A percentile compares a stretch with the other conserved stretches of the same genome.
Evolutionary conservation across 1,140 invertebrate genomes (phyloP).

Genomic region (Callitettix versicolor): DNA sequence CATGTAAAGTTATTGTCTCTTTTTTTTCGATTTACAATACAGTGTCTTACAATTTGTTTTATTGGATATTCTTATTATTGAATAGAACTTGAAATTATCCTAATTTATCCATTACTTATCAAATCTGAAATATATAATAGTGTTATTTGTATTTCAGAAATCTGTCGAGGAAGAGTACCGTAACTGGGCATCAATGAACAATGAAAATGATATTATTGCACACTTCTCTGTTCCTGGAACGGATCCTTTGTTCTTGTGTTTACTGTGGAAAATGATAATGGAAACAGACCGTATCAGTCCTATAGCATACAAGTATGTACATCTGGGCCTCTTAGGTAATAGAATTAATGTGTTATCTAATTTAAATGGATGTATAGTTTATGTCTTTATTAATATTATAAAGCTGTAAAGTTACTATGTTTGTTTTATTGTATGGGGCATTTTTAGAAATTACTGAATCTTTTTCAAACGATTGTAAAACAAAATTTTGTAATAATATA

Average conservation of each 20-base stretch:
- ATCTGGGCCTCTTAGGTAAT: not conserved
- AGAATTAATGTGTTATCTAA: too few species aligned
- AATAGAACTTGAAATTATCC: not conserved
- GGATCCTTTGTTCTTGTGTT: slow-evolving; percentile 76
- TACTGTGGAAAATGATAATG: slow-evolving; percentile 93
- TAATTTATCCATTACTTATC: too few species aligned
- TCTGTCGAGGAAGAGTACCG: slow-evolving; percentile 89
- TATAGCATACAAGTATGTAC: slow-evolving; percentile 81
- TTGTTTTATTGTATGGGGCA: too few species aligned
- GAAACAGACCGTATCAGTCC: slow-evolving; percentile 87
- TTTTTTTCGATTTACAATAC: not conserved
- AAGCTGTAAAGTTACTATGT: too few species aligned
- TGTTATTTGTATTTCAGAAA: slow-evolving; percentile 42
- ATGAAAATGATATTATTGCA: slow-evolving; percentile 90
- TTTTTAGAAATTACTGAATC: too few species aligned
- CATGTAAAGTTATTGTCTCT: too few species aligned
- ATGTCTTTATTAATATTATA: too few species aligned
- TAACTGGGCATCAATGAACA: slow-evolving; percentile 93
- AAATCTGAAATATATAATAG: too few species aligned
- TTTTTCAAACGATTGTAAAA: too few species aligned
- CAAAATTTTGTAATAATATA: too few species aligned
- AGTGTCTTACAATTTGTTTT: not conserved
- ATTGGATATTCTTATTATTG: not conserved
- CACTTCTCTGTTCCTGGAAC: slow-evolving; percentile 87
- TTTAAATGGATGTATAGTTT: too few species aligned